Percentiles rank a stretch among this genome's conserved stretches.
These are phyloP conservation scores for Chloroceryle inda DNA, from an alignment of 2,797 vertebrate species.

Conservation along the genomic window DNA sequence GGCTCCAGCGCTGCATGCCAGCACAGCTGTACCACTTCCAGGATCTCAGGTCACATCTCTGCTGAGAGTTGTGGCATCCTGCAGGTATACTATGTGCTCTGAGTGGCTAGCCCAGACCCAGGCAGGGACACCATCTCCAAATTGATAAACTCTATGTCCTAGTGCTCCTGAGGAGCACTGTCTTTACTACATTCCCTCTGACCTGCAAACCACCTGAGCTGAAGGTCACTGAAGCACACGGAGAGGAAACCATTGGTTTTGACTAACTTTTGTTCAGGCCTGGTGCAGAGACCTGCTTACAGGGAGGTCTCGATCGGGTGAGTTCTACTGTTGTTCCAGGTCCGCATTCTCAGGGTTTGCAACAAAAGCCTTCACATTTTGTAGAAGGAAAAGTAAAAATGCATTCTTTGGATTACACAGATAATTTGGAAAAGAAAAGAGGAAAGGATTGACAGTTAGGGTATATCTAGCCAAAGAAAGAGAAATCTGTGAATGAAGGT, in stretches of 20 bases:
- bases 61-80: neutral
- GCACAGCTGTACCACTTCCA: neutral
- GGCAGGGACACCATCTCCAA: accelerated
- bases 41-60: neutral
- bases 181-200: neutral
- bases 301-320: accelerated
- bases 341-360: neutral
- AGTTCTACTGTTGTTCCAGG: neutral
- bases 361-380: neutral
- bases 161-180: neutral
- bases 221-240: neutral
- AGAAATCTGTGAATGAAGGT: neutral
- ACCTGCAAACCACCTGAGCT: accelerated
- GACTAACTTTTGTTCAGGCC: neutral
- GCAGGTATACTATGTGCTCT: neutral
- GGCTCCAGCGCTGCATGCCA: neutral
- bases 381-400: neutral
- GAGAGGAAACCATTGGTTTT: neutral
- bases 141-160: accelerated
- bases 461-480: neutral
- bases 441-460: neutral
- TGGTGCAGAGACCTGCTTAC: neutral
- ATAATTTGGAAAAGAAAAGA: neutral
- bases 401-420: accelerated
- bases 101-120: neutral